Percentiles rank a stretch among this genome's conserved stretches.
Evolutionary conservation across 1,140 invertebrate species (phyloP).

Genomic region (Drosophila santomea): DNA sequence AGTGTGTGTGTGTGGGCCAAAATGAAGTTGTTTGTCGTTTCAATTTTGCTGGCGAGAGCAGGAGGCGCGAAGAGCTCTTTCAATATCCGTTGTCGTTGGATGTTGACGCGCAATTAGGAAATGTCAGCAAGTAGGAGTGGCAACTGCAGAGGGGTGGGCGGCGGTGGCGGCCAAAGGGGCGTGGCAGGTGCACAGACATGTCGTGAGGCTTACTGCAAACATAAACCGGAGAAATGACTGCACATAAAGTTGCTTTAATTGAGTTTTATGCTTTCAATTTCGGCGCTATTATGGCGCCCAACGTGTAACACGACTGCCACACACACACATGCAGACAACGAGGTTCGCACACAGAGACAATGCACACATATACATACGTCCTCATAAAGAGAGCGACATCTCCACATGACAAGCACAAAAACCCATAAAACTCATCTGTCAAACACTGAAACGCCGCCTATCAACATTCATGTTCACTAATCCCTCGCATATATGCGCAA

Average conservation of each 20-base stretch:
- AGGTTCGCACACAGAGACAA: neutral
- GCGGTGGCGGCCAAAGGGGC: neutral
- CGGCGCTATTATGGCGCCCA: conserved; percentile 68
- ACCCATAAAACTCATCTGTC: conserved; percentile 77
- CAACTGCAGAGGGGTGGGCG: neutral
- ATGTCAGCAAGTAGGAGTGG: conserved; percentile 49
- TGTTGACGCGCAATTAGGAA: conserved; percentile 72
- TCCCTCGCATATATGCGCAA: conserved; percentile 77
- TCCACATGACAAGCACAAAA: conserved; percentile 63
- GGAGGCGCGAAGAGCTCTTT: conserved; percentile 44
- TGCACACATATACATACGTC: conserved; percentile 17
- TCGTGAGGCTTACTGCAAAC: conserved; percentile 69
- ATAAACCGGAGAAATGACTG: conserved; percentile 73
- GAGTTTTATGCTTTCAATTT: conserved; percentile 77
- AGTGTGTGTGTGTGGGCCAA: conserved; percentile 31
- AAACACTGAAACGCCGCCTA: conserved; percentile 75
- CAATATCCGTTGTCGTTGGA: conserved; percentile 68
- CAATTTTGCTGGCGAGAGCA: conserved; percentile 50
- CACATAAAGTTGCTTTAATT: conserved; percentile 77
- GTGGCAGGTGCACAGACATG: conserved; percentile 63
- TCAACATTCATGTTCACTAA: conserved; percentile 79
- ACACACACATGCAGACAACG: conserved; percentile 16
- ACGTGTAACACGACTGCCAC: conserved; percentile 21
- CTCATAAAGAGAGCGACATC: conserved; percentile 24
- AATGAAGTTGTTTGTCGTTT: conserved; percentile 74